These are phyloP conservation scores for Oceanodroma tethys DNA, from an alignment of 2,113 vertebrate species.

Conservation along the genomic window DNA sequence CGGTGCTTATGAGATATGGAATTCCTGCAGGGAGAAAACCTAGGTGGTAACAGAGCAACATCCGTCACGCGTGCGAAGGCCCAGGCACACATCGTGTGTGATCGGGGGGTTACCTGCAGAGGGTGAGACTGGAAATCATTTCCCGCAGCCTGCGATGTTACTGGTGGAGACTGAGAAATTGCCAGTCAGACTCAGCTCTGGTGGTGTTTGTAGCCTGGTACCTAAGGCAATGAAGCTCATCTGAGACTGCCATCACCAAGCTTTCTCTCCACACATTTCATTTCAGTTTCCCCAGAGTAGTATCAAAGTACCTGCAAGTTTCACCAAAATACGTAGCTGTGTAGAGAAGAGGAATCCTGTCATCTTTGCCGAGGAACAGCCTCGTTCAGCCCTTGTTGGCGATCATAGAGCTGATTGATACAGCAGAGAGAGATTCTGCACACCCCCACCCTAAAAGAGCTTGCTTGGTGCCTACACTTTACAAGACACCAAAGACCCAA, in stretches of 20 bases:
- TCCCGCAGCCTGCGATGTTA: neutral
- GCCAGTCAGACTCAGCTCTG: neutral
- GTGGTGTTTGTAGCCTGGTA: neutral
- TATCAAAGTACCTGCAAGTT: neutral
- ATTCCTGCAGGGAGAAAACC: neutral
- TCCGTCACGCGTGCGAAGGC: fast-evolving
- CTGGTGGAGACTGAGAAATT: neutral
- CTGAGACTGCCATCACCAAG: fast-evolving
- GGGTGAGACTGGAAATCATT: neutral
- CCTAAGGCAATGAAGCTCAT: neutral
- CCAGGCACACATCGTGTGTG: neutral
- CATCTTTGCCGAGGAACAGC: neutral
- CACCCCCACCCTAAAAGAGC: neutral
- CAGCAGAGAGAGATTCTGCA: neutral
- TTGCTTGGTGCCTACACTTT: neutral
- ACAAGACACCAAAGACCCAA: neutral
- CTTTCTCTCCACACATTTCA: neutral
- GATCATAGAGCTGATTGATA: neutral
- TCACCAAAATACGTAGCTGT: neutral
- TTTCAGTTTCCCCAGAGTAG: neutral
- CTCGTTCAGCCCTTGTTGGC: neutral
- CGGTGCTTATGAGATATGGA: fast-evolving
- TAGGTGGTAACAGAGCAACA: neutral
- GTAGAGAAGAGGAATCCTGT: neutral
- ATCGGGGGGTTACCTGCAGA: neutral